These are phyloP conservation scores for Cossypha dichroa DNA, from an alignment of 2,797 vertebrate species.

Conservation along the genomic window DNA sequence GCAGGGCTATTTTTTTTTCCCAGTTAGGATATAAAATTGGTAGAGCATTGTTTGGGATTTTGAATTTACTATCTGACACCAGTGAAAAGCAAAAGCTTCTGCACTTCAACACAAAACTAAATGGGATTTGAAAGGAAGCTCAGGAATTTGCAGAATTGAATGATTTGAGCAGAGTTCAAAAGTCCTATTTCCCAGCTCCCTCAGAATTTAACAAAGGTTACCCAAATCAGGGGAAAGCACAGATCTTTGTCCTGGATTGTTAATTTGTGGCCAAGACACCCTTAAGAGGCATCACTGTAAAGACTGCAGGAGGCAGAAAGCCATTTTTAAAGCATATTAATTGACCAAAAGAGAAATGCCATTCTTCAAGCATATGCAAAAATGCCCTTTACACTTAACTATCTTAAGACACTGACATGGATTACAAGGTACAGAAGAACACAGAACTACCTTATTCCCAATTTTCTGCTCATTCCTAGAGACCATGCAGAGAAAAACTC, in stretches of 20 bases:
- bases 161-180: background rate
- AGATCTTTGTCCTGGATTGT: background rate
- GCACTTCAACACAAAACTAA: background rate
- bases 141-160: background rate
- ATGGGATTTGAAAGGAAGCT: background rate
- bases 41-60: background rate
- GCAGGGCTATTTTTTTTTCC: background rate
- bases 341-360: background rate
- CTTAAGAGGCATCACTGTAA: background rate
- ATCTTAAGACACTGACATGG: background rate
- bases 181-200: background rate
- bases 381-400: background rate
- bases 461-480: background rate
- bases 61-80: background rate
- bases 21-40: background rate
- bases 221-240: background rate
- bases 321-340: background rate
- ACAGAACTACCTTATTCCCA: background rate
- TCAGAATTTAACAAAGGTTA: background rate
- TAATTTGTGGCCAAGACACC: background rate
- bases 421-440: background rate
- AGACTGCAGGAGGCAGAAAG: background rate
- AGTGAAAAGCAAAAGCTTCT: background rate
- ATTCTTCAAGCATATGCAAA: background rate
- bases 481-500: background rate